Base-by-base conservation (phyloP, 2,888 invertebrate species). In the Lasioglossum leucozonium region DNA sequence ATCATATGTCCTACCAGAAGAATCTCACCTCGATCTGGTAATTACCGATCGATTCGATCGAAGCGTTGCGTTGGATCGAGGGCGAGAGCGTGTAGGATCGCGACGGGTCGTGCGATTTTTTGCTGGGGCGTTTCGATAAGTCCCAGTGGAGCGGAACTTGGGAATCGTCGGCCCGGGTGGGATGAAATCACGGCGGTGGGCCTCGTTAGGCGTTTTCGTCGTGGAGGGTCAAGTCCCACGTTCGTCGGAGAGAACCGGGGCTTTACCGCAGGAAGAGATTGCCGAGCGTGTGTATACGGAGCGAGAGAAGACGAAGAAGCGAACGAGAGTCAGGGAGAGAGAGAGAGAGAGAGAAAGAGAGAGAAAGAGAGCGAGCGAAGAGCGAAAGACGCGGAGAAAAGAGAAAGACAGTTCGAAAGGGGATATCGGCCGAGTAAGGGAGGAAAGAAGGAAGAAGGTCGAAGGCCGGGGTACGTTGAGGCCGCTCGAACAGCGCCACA, bases 181-280 rank as follows among this genome's bases (percentile, higher is more conserved):
- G 89, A 87, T 79, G 87, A 81, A 85, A 86, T 86, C 88, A 83
- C 88, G 90, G 90, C 87, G 90, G 90, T 90, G 90, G 90, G 87
- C 85, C 90, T 90, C 90, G 90, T 90, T 90, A 90, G 90, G 82
- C 86, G 77, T 85, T 80, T 80, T 87, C 90, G 81, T 89, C 89
- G 90, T 87, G 90, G 90, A 87, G 90, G 90, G 90, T 90, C 89
- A 86, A 47, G 85, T 88, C 89, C 84, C 84, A 77, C 89, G 85
- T 89, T 81, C 77, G 47, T 16, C 62, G 16, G 62, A 34, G 22
- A 37, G 42, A 51, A 58, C 55, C 67, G 22, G 11, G 34, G 47
- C 76, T 65, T 30, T 44, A 67, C 58, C 37, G 18, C 71, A 40
- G 74, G 42, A 72, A 71, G 71, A 72, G 51, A 47, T 5, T 34